These are phyloP conservation scores for Apodemia hepburni DNA, from an alignment of 2,888 invertebrate genomes.

Conservation along the genomic window DNA sequence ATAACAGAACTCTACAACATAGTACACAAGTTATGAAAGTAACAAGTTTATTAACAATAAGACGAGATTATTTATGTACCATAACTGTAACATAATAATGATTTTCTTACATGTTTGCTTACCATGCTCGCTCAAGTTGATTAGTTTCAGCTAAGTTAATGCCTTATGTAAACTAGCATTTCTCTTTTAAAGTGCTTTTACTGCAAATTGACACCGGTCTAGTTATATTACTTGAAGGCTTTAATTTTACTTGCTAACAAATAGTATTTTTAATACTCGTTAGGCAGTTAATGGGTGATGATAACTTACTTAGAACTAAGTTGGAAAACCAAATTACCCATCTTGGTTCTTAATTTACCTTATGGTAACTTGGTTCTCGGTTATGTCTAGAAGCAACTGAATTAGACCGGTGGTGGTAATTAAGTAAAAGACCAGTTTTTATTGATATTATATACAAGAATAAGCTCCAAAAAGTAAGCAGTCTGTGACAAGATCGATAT, in stretches of 20 bases:
- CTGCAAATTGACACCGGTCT: not conserved
- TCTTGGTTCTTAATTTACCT: no score
- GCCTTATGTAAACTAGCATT: not conserved
- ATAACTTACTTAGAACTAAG: no score
- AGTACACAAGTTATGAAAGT: not conserved
- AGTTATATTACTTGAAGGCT: not conserved
- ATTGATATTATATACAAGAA: no score
- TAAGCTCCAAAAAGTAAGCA: no score
- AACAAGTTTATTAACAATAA: constrained; percentile 1
- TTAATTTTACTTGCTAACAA: not conserved
- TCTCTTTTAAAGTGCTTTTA: not conserved
- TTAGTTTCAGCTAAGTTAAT: constrained; percentile 1
- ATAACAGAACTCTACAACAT: not conserved
- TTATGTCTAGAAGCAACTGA: no score
- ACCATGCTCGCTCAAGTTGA: not conserved
- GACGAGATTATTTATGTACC: not conserved
- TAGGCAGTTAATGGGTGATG: not conserved
- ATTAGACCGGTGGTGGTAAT: no score
- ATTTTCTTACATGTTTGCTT: not conserved
- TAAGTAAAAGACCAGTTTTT: no score
- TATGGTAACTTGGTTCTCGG: no score
- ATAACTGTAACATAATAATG: not conserved
- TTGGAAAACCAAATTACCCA: no score
- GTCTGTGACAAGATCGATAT: no score
- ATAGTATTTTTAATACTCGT: not conserved